A percentile compares a stretch with the other conserved stretches of the same genome.
Evolutionary conservation across 2,797 vertebrate species (phyloP).

Genomic region (Cyprinella venusta): DNA sequence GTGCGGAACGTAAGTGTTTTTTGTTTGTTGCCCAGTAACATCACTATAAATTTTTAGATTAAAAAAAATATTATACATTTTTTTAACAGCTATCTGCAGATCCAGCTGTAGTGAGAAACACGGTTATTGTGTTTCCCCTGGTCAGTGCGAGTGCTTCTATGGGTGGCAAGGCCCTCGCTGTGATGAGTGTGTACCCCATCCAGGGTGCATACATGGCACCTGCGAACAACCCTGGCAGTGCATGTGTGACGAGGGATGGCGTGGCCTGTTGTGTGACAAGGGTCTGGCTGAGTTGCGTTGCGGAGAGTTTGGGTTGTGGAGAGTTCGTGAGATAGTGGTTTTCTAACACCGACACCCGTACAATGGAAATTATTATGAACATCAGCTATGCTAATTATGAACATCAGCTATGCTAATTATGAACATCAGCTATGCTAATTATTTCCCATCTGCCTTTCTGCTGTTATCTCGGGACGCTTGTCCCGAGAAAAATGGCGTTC

Average conservation of each 20-base stretch:
- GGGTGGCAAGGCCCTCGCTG: slow-evolving; percentile 87
- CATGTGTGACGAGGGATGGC: slow-evolving; percentile 84
- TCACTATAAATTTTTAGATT: background rate
- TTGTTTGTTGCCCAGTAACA: background rate
- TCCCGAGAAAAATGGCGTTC: too few species aligned
- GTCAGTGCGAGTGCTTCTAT: slow-evolving; percentile 80
- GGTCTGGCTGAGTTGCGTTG: too few species aligned
- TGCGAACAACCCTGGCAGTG: slow-evolving; percentile 82
- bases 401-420: too few species aligned
- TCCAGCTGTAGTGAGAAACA: slow-evolving; percentile 79
- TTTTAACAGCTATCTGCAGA: slow-evolving; percentile 81
- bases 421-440: too few species aligned
- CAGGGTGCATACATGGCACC: slow-evolving; percentile 81
- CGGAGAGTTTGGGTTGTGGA: too few species aligned
- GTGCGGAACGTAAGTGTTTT: slow-evolving; percentile 72
- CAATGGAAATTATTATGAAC: too few species aligned
- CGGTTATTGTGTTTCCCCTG: slow-evolving; percentile 80
- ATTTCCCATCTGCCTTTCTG: too few species aligned
- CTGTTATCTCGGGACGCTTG: too few species aligned
- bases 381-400: too few species aligned
- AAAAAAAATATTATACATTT: too few species aligned
- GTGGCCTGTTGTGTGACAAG: slow-evolving; percentile 82
- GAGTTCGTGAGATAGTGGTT: too few species aligned
- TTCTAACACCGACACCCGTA: too few species aligned
- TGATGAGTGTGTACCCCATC: slow-evolving; percentile 78